Evolutionary conservation across 2,797 vertebrate species (phyloP).

Genomic region (Lacerta agilis): DNA sequence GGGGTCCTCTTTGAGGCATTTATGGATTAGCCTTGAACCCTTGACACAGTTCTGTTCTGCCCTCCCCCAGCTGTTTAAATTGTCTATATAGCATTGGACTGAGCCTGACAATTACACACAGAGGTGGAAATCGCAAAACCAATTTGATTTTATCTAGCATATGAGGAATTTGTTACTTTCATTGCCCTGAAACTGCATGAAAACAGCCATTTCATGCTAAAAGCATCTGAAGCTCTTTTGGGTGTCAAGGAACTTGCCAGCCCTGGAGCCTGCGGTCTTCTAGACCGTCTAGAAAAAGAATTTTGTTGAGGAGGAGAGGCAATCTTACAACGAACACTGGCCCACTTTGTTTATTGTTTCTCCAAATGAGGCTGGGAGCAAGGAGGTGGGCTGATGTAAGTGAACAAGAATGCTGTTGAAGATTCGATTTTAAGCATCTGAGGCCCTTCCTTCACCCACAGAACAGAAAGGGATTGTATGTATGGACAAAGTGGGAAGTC

Average conservation of each 20-base stretch:
- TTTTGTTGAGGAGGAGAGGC: slow-evolving; percentile 14
- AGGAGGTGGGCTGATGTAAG: slow-evolving; percentile 77
- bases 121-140: neutral
- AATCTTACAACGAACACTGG: slow-evolving; percentile 68
- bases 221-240: neutral
- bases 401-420: slow-evolving; percentile 75
- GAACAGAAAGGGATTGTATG: slow-evolving; percentile 79
- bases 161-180: neutral
- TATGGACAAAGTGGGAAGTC: slow-evolving; percentile 75
- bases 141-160: neutral
- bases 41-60: neutral
- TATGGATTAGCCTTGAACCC: neutral
- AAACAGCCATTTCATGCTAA: neutral
- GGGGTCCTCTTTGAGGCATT: neutral
- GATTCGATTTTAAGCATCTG: slow-evolving; percentile 76
- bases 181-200: neutral
- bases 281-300: neutral
- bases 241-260: neutral
- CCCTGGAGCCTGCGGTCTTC: neutral
- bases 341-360: slow-evolving; percentile 80
- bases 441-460: slow-evolving; percentile 68
- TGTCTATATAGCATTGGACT: too few species aligned
- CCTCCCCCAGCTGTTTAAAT: too few species aligned
- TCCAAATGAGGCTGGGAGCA: slow-evolving; percentile 62
- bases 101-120: neutral